A percentile compares a stretch with the other conserved stretches of the same genome.
phyloP scores from a whole-genome alignment of 2,888 invertebrate species.

The Athalia circularis region DNA sequence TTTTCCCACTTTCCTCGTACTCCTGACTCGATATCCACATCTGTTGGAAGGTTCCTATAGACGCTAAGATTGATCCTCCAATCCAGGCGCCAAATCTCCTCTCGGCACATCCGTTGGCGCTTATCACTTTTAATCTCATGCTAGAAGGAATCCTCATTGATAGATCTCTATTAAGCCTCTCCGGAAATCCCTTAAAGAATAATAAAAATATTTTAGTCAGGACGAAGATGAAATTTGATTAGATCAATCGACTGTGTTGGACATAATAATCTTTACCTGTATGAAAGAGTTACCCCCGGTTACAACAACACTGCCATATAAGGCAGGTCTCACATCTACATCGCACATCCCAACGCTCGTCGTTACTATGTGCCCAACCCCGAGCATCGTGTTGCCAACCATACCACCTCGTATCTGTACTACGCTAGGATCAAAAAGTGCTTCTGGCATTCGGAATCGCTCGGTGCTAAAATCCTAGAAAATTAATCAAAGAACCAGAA shows the following conservation, averaged over 20 bases:
- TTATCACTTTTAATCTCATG: constrained; percentile 95
- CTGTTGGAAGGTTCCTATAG: constrained; percentile 99
- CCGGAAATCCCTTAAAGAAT: constrained; percentile 89
- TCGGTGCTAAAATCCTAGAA: constrained; percentile 91
- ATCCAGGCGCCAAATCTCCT: constrained; percentile 98
- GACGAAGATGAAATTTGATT: not conserved
- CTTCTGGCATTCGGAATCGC: constrained; percentile 94
- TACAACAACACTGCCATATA: constrained; percentile 96
- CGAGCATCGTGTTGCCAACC: constrained; percentile 87
- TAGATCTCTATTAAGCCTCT: constrained; percentile 91
- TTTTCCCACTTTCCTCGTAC: constrained; percentile 98
- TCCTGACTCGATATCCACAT: constrained; percentile 99
- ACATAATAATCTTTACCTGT: constrained; percentile 75
- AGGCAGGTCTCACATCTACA: constrained; percentile 95
- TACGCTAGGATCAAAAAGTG: constrained; percentile 90
- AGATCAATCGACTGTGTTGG: not conserved
- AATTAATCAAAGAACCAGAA: constrained; percentile 1
- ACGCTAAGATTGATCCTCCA: constrained; percentile 98
- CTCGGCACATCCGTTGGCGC: constrained; percentile 93
- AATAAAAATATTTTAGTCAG: constrained; percentile 52
- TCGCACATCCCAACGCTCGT: constrained; percentile 98
- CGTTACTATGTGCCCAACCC: constrained; percentile 90
- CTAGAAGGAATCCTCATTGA: constrained; percentile 92
- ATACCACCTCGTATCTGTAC: constrained; percentile 75
- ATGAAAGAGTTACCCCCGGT: constrained; percentile 96